Percentiles rank a stretch among this genome's conserved stretches.
Conservation (phyloP, 1,140 invertebrate species). For the Drosophila busckii region DNA sequence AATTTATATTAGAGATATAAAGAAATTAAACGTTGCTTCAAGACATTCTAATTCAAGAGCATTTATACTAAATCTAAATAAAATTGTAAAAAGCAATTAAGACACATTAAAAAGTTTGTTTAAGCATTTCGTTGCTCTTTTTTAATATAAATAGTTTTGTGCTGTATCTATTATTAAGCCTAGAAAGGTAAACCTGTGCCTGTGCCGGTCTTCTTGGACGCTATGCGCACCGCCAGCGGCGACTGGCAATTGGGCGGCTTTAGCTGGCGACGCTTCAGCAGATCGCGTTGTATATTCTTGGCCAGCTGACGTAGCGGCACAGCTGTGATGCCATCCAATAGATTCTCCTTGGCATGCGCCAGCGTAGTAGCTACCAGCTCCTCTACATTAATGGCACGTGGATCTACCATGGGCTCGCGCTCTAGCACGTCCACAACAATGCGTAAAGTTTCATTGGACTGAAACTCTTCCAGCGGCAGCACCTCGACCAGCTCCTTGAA, state of each 20-base stretch:
- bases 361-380: conserved; percentile 41
- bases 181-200: conserved; percentile 39
- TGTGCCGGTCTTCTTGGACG: conserved; percentile 35
- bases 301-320: conserved; percentile 51
- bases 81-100: no score
- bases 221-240: conserved; percentile 49
- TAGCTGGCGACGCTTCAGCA: conserved; percentile 47
- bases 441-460: conserved; percentile 47
- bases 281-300: conserved; percentile 41
- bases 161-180: no score
- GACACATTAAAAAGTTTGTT: no score
- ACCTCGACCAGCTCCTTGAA: conserved; percentile 72
- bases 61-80: no score
- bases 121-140: no score
- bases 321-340: conserved; percentile 62
- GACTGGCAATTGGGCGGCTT: conserved; percentile 44
- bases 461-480: conserved; percentile 66
- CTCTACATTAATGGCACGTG: conserved; percentile 61
- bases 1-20: no score
- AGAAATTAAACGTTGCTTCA: no score
- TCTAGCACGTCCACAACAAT: conserved; percentile 56
- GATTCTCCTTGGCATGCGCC: conserved; percentile 55
- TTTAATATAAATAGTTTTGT: no score
- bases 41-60: no score
- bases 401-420: conserved; percentile 59